phyloP scores from a whole-genome alignment of 2,888 invertebrate genomes.

The Protophormia terraenovae region DNA sequence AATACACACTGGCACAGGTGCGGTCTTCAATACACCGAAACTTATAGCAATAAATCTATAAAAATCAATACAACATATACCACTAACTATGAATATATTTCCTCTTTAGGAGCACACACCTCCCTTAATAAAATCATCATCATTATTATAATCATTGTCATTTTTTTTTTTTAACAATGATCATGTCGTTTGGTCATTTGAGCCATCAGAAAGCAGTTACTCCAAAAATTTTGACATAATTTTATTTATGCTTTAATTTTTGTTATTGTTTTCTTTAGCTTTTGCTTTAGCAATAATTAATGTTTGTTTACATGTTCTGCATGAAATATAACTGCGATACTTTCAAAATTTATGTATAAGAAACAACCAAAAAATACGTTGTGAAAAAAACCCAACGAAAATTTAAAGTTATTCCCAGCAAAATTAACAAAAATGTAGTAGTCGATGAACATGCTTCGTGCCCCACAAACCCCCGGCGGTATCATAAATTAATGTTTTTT shows the following conservation, averaged over 20 bases:
- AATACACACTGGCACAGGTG: constrained; percentile 30
- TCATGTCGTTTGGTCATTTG: neutral
- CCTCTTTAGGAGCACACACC: constrained; percentile 32
- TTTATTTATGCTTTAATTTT: constrained; percentile 44
- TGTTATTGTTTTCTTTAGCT: neutral
- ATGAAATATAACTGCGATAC: constrained; percentile 30
- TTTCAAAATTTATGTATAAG: constrained; percentile 26
- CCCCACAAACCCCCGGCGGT: neutral
- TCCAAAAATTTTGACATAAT: constrained; percentile 50
- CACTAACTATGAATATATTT: constrained; percentile 28
- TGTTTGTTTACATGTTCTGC: constrained; percentile 38
- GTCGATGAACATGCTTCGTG: neutral
- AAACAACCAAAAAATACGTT: neutral
- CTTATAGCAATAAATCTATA: neutral
- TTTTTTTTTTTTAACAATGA: neutral
- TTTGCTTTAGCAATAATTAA: constrained; percentile 45
- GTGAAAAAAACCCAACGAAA: constrained; percentile 24
- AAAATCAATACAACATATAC: neutral
- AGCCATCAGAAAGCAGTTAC: constrained; percentile 36
- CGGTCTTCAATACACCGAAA: constrained; percentile 3
- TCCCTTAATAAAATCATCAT: constrained; percentile 10
- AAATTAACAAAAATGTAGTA: neutral
- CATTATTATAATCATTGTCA: neutral
- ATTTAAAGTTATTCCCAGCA: constrained; percentile 4
- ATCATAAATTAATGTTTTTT: constrained; percentile 1